Conservation (phyloP, 2,797 vertebrate species). For the Loriculus beryllinus region DNA sequence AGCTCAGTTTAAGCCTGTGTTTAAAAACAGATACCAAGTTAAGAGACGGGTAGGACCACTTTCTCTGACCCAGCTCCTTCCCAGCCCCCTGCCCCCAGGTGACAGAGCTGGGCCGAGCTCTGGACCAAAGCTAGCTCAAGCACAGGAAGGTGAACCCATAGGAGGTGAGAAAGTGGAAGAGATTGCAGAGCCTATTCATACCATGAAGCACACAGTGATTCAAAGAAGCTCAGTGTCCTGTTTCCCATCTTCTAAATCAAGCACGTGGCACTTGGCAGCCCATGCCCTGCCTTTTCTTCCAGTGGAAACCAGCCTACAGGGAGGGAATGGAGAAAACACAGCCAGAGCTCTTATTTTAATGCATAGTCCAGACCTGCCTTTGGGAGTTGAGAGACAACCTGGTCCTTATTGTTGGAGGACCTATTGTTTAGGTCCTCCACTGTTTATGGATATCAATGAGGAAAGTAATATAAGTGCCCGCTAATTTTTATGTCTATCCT, state of each 20-base stretch:
- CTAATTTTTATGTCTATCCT: neutral
- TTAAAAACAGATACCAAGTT: neutral
- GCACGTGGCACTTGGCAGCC: rapidly evolving
- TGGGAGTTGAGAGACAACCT: neutral
- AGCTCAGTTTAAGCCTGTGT: neutral
- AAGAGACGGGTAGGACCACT: neutral
- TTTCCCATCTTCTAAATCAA: neutral
- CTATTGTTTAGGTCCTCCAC: neutral
- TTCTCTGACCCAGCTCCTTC: neutral
- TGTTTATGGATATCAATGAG: neutral
- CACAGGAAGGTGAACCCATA: neutral
- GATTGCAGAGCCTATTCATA: neutral
- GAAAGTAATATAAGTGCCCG: neutral
- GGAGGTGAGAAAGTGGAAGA: neutral
- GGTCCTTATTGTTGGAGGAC: neutral
- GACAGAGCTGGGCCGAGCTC: neutral
- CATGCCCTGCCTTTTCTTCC: neutral
- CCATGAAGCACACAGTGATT: neutral
- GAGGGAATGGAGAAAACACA: neutral
- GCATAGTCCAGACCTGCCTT: neutral
- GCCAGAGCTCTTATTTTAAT: neutral
- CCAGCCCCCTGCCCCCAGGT: neutral
- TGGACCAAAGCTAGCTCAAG: neutral
- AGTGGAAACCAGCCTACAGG: neutral
- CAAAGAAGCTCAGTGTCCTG: neutral